Evolutionary conservation across 2,888 invertebrate genomes (phyloP).

Genomic region (Hypomecis atomaria): DNA sequence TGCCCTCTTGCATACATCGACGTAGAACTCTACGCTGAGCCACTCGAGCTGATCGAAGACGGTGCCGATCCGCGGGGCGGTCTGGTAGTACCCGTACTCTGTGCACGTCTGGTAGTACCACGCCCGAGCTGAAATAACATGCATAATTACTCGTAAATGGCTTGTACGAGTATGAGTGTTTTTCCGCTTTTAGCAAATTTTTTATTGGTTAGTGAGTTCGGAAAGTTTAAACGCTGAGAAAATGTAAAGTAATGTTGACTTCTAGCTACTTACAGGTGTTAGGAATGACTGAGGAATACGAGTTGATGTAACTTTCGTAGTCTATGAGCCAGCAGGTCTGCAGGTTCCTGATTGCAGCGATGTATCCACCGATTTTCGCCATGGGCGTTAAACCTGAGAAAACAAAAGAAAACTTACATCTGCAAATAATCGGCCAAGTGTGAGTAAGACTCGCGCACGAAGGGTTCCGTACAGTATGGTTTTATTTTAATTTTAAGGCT

Average conservation of each 20-base stretch:
- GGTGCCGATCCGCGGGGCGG: conserved; percentile 74
- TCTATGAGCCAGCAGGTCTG: conserved; percentile 55
- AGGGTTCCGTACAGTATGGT: too few relatives aligned
- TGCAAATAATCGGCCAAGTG: too few relatives aligned
- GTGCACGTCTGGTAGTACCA: conserved; percentile 95
- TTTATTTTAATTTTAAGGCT: too few relatives aligned
- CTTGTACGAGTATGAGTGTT: too few relatives aligned
- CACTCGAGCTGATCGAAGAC: conserved; percentile 70
- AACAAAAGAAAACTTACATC: conserved; percentile 5
- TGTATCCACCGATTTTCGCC: conserved; percentile 70
- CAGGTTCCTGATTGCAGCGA: conserved; percentile 52
- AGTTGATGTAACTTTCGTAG: conserved; percentile 54
- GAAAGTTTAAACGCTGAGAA: too few relatives aligned
- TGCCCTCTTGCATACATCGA: conserved; percentile 65
- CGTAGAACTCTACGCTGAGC: conserved; percentile 71
- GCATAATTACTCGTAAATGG: conserved; percentile 2
- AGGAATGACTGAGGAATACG: conserved; percentile 43
- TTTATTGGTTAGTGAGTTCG: too few relatives aligned
- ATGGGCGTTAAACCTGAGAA: conserved; percentile 69
- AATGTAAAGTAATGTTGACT: too few relatives aligned
- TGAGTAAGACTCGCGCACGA: too few relatives aligned
- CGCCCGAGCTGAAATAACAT: conserved; percentile 83
- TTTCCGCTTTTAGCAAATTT: too few relatives aligned
- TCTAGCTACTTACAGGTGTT: conserved; percentile 60
- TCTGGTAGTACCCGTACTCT: conserved; percentile 94